Conservation (phyloP, 1,140 invertebrate genomes). For the Tribolium castaneum region DNA sequence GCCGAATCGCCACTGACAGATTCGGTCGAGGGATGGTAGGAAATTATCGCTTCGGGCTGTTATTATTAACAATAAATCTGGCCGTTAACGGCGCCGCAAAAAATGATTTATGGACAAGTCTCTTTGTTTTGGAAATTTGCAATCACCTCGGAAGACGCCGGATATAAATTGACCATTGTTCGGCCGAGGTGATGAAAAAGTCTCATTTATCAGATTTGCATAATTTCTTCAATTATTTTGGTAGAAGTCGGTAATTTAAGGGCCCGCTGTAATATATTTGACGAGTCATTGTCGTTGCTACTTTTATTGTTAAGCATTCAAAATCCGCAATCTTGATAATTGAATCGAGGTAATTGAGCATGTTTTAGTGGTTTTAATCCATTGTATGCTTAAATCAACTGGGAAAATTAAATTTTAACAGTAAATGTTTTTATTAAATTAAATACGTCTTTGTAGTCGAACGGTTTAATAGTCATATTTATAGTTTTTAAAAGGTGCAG, state of each 20-base stretch:
- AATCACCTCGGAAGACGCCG: not conserved
- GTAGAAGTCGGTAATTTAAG: not conserved
- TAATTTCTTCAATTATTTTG: not conserved
- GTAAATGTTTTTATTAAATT: not conserved
- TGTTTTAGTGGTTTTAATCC: not conserved
- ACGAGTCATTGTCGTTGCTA: not conserved
- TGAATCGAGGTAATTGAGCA: not conserved
- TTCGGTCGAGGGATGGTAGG: not conserved
- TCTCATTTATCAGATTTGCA: not conserved
- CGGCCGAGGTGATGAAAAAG: not conserved
- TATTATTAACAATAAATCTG: slow-evolving; percentile 5
- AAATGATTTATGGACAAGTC: not conserved
- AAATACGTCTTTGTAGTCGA: too few relatives aligned
- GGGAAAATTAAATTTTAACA: not conserved
- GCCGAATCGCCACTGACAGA: slow-evolving; percentile 13
- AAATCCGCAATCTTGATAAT: not conserved
- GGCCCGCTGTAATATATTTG: not conserved
- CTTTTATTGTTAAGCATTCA: not conserved
- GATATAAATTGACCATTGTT: not conserved
- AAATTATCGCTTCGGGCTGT: slow-evolving; percentile 6
- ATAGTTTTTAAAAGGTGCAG: too few relatives aligned
- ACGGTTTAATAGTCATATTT: too few relatives aligned
- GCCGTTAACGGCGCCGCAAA: not conserved
- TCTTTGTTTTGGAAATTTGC: not conserved
- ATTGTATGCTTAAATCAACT: not conserved